These are phyloP conservation scores for Misgurnus anguillicaudatus DNA, from an alignment of 2,113 vertebrate species.

Conservation along the genomic window DNA sequence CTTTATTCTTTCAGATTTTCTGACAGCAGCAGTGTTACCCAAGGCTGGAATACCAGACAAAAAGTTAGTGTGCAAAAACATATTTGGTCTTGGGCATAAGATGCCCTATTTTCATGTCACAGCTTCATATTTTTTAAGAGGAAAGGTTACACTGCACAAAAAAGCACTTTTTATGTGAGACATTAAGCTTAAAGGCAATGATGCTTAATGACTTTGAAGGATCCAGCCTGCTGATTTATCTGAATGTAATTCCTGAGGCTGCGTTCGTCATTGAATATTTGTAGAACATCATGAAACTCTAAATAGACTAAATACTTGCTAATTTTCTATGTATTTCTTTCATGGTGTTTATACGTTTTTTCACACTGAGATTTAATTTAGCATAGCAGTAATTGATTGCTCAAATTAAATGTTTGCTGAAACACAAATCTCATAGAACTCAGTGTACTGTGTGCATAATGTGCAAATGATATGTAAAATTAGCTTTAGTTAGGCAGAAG, in stretches of 20 bases:
- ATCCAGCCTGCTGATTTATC: conserved; percentile 20
- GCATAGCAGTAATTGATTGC: neutral
- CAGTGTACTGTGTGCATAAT: neutral
- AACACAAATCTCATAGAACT: neutral
- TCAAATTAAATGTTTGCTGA: neutral
- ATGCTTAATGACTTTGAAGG: conserved; percentile 32
- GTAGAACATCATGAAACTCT: conserved; percentile 3
- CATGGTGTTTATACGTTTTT: conserved; percentile 18
- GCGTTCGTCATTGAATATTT: conserved; percentile 37
- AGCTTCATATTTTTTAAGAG: conserved; percentile 20
- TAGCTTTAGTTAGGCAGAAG: conserved; percentile 4
- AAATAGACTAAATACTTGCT: neutral
- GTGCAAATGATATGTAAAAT: neutral
- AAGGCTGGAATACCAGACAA: conserved; percentile 15
- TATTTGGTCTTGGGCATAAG: conserved; percentile 8
- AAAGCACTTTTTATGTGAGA: conserved; percentile 21
- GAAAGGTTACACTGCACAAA: conserved; percentile 18
- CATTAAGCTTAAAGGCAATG: conserved; percentile 31
- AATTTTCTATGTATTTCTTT: conserved; percentile 2
- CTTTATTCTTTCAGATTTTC: conserved; percentile 12
- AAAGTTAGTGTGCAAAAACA: conserved; percentile 1
- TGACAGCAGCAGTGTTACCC: conserved; percentile 31
- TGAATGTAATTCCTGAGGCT: neutral
- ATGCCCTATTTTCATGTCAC: conserved; percentile 42
- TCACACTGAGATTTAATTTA: neutral